Percentiles rank a stretch among this genome's conserved stretches.
Evolutionary conservation across 2,888 invertebrate genomes (phyloP).

Genomic region (Oligia strigilis): DNA sequence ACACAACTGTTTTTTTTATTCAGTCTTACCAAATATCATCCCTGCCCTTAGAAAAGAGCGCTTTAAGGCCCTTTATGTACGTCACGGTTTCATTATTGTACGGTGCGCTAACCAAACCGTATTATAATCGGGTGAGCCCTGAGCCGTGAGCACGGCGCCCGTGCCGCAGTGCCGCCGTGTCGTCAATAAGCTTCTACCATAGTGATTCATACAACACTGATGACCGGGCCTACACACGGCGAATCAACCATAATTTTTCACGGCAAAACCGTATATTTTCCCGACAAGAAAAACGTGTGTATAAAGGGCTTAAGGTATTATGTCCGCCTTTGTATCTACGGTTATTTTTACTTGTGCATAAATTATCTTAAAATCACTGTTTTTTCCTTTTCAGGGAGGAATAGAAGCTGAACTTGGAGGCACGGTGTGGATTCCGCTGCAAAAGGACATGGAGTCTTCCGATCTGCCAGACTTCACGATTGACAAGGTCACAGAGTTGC

Average conservation of each 20-base stretch:
- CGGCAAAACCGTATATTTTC: neutral
- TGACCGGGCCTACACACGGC: neutral
- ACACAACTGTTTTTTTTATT: neutral
- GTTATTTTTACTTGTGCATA: neutral
- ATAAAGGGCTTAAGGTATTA: neutral
- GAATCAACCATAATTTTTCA: neutral
- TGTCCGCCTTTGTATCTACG: neutral
- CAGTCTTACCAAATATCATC: neutral
- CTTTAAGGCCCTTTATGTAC: neutral
- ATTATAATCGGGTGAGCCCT: too few species aligned
- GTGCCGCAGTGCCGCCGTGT: too few species aligned
- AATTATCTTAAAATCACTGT: neutral
- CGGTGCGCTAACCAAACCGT: too few species aligned
- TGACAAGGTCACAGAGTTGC: conserved; percentile 92
- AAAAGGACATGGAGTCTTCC: conserved; percentile 86
- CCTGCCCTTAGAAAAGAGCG: neutral
- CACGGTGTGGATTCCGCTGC: conserved; percentile 95
- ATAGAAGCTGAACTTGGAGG: conserved; percentile 94
- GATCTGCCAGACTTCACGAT: conserved; percentile 92
- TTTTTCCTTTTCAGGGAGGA: conserved; percentile 91
- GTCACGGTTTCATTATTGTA: neutral
- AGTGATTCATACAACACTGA: neutral
- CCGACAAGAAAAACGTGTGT: neutral
- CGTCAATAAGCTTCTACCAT: too few species aligned
- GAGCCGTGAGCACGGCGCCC: neutral